phyloP scores from a whole-genome alignment of 2,888 invertebrate genomes.

The Eugnorisma glareosa region DNA sequence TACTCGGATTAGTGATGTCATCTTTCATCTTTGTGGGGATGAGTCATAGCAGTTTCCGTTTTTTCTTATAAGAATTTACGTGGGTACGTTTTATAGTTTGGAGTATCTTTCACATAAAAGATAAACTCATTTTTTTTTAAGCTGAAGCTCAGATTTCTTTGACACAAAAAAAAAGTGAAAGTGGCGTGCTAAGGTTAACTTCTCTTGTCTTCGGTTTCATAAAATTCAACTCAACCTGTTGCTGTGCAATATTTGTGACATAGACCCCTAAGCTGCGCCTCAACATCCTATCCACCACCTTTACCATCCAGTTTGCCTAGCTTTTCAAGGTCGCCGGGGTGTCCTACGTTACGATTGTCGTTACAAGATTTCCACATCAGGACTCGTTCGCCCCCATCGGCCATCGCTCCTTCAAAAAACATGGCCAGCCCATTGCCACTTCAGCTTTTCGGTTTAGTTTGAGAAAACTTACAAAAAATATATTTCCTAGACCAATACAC shows the following conservation, averaged over 20 bases:
- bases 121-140: background rate
- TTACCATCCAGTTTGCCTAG: background rate
- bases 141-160: background rate
- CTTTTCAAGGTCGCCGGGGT: background rate
- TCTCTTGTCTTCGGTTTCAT: background rate
- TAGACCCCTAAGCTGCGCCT: background rate
- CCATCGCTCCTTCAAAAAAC: background rate
- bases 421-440: background rate
- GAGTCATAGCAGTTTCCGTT: conserved; percentile 20
- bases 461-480: background rate
- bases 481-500: background rate
- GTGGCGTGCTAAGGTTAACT: background rate
- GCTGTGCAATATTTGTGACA: background rate
- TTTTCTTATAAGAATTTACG: background rate
- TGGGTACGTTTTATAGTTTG: background rate
- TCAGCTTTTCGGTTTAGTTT: background rate
- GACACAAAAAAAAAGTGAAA: background rate
- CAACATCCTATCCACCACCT: background rate
- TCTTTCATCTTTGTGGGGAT: conserved; percentile 7
- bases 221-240: background rate
- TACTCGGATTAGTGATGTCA: conserved; percentile 38
- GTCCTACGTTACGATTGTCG: background rate
- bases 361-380: background rate
- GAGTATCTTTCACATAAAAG: background rate
- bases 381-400: background rate